These are phyloP conservation scores for Apogon hyalosoma DNA, from an alignment of 2,797 vertebrate genomes.

Conservation along the genomic window DNA sequence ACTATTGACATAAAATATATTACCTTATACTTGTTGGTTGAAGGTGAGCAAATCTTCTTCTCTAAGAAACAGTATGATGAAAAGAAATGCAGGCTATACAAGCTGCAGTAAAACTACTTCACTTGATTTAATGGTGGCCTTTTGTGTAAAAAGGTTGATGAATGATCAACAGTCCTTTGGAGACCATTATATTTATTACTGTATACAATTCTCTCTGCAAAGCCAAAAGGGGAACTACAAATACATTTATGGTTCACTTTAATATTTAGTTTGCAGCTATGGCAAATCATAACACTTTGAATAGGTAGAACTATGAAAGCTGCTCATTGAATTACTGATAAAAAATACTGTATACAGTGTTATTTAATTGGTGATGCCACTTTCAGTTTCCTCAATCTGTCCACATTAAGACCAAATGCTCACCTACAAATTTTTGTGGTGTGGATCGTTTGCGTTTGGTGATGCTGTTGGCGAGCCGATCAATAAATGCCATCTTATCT, in stretches of 20 bases:
- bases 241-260: background rate
- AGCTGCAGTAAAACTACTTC: background rate
- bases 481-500: constrained; percentile 90
- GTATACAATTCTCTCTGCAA: background rate
- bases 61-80: too few species aligned
- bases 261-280: background rate
- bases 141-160: background rate
- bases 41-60: background rate
- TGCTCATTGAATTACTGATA: background rate
- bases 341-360: background rate
- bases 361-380: background rate
- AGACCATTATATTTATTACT: background rate
- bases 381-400: constrained; percentile 48
- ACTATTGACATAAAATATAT: too few species aligned
- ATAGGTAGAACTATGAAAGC: constrained; percentile 11
- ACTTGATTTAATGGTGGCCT: background rate
- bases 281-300: constrained; percentile 1
- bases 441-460: constrained; percentile 97
- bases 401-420: constrained; percentile 67
- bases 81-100: background rate
- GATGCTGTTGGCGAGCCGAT: constrained; percentile 91
- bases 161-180: background rate
- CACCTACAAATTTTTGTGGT: constrained; percentile 96
- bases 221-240: background rate
- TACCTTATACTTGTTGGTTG: too few species aligned